A percentile compares a stretch with the other conserved stretches of the same genome.
These are phyloP conservation scores for Engystomops pustulosus DNA, from an alignment of 2,113 vertebrate genomes.

Conservation along the genomic window DNA sequence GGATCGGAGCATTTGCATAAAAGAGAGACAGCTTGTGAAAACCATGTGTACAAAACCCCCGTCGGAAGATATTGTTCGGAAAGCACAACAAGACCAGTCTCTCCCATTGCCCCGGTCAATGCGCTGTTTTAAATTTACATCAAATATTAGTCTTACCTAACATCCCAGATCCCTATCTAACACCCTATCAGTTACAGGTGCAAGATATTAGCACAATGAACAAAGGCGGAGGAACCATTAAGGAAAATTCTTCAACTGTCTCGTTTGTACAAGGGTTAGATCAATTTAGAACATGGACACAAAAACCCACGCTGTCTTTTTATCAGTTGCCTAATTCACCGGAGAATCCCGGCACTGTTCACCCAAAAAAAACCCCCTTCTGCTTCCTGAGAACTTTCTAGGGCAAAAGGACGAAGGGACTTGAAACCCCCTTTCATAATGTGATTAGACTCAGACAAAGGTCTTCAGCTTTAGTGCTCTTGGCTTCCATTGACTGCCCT, in stretches of 20 bases:
- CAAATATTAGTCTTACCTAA: conserved; percentile 60
- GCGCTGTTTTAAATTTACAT: conserved; percentile 52
- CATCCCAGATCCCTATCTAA: conserved; percentile 52
- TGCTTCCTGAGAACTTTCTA: conserved; percentile 67
- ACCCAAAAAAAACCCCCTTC: conserved; percentile 39
- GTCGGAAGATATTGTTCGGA: conserved; percentile 19
- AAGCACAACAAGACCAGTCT: conserved; percentile 39
- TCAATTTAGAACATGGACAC: background rate
- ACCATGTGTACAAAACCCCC: background rate
- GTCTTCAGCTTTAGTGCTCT: conserved; percentile 53
- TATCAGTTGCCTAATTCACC: conserved; percentile 61
- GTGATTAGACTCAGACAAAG: conserved; percentile 69
- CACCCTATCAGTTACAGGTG: conserved; percentile 44
- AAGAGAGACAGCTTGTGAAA: conserved; percentile 3
- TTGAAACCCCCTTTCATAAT: conserved; percentile 61
- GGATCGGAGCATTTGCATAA: background rate
- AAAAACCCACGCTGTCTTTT: conserved; percentile 64
- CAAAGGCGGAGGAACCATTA: conserved; percentile 33
- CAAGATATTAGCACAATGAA: conserved; percentile 50
- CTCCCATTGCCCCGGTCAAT: conserved; percentile 24
- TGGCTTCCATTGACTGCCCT: conserved; percentile 57
- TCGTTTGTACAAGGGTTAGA: conserved; percentile 61
- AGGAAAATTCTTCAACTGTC: conserved; percentile 54
- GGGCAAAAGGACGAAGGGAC: conserved; percentile 58
- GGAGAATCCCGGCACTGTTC: conserved; percentile 60